Conservation (phyloP, 2,888 invertebrate genomes). For the Chalcosyrphus nemorum region DNA sequence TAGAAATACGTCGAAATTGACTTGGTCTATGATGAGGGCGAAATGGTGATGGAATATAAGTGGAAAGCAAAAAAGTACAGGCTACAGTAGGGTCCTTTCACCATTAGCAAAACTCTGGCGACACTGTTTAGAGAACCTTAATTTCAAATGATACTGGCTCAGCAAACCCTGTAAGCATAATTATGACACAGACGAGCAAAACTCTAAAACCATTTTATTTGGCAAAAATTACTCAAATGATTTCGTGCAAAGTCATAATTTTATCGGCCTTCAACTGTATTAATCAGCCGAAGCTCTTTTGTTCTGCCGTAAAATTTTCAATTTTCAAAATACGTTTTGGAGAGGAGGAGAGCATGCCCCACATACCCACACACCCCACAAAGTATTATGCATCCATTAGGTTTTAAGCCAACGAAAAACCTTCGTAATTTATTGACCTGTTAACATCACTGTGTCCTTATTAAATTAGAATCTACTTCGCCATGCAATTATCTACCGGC, state of each 20-base stretch:
- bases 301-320: not conserved
- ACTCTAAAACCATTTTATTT: too few relatives aligned
- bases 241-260: not conserved
- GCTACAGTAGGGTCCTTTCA: too few relatives aligned
- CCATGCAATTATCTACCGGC: slow-evolving; percentile 71
- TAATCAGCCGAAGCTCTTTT: not conserved
- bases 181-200: too few relatives aligned
- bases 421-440: slow-evolving; percentile 72
- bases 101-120: too few relatives aligned
- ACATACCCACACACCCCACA: not conserved
- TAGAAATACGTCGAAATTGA: too few relatives aligned
- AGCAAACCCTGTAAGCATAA: too few relatives aligned
- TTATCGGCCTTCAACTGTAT: not conserved
- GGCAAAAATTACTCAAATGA: not conserved
- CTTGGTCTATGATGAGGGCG: too few relatives aligned
- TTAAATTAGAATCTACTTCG: slow-evolving; percentile 72
- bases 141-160: too few relatives aligned
- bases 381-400: slow-evolving; percentile 40
- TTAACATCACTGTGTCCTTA: slow-evolving; percentile 68
- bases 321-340: not conserved
- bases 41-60: too few relatives aligned
- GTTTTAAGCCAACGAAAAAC: slow-evolving; percentile 39
- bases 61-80: too few relatives aligned
- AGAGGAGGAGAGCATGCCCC: too few relatives aligned
- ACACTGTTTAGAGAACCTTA: too few relatives aligned